Base-by-base conservation (phyloP, 2,113 vertebrate species). In the Bufo bufo region DNA sequence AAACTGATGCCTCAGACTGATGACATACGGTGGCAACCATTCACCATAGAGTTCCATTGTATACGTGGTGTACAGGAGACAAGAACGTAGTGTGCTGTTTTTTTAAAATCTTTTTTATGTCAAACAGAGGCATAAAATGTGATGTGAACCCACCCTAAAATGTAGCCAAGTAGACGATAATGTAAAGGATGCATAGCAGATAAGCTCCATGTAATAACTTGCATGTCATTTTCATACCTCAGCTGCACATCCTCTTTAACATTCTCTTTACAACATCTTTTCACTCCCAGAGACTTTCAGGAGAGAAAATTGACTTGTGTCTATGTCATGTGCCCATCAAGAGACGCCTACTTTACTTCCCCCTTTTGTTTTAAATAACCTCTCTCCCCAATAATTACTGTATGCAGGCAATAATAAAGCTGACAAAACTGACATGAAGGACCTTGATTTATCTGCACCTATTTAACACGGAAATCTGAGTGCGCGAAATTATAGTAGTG, bases 281-380 rank as follows among this genome's bases (percentile, higher is more conserved):
- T 84, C 47, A 33, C 49, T 69, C 11, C n/a, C 65, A 6, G 81
- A 83, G 61, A 63, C 6, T 66, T 19, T 61, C 45, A 61, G 19
- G 33, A 85, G 71, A 85, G 43, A 49, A 59, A 63, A 77, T 17
- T 59, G 56, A 77, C 52, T 45, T 12, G n/a, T 85, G 84, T 23
- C 84, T 47, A 7, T 61, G 54, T 85, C 54, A 63, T 23, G 59
- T 86, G 74, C 49, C 49, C 52, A 78, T 78, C 74, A 65, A 63
- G n/a, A 45, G 23, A 86, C 74, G 52, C 85, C 72, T 10, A 78
- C 58, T 49, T 2, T 52, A 85, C 77, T 49, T 65, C 72, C 58
- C 14, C 9, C 56, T 78, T 50, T 86, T 86, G 85, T 86, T 86
- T 77, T 54, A 86, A 86, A 86, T 79, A 78, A 78, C 74, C 75